These are phyloP conservation scores for Pomacea canaliculata DNA, from an alignment of 2,888 invertebrate species.

Conservation along the genomic window DNA sequence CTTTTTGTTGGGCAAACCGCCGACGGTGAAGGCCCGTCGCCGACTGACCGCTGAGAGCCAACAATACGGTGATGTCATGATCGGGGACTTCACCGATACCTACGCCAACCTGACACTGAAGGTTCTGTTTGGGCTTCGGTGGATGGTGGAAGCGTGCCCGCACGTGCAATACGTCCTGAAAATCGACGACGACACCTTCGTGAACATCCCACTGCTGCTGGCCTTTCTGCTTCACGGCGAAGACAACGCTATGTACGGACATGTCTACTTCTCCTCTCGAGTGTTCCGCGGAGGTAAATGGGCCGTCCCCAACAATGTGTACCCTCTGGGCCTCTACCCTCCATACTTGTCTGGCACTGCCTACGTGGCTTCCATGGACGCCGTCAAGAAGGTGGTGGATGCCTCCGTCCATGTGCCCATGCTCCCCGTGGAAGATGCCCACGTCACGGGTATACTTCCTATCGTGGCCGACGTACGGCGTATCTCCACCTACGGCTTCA, in stretches of 20 bases:
- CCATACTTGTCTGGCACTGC: slow-evolving; percentile 48
- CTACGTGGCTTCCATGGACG: slow-evolving; percentile 47
- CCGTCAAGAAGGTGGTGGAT: slow-evolving; percentile 37
- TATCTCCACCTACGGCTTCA: slow-evolving; percentile 43
- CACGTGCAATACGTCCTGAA: slow-evolving; percentile 24
- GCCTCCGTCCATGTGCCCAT: slow-evolving; percentile 44
- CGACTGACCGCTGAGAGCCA: slow-evolving; percentile 10
- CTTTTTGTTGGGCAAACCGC: slow-evolving; percentile 19
- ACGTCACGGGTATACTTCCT: slow-evolving; percentile 52
- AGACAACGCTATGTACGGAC: slow-evolving; percentile 28
- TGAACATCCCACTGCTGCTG: slow-evolving; percentile 29
- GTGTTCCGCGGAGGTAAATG: slow-evolving; percentile 46
- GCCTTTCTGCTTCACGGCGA: not conserved
- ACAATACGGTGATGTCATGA: slow-evolving; percentile 22
- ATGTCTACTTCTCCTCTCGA: slow-evolving; percentile 27
- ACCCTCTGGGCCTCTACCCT: slow-evolving; percentile 43
- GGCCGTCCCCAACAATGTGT: slow-evolving; percentile 38
- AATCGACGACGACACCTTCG: slow-evolving; percentile 29
- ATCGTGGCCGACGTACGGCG: slow-evolving; percentile 39
- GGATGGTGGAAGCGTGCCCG: slow-evolving; percentile 21
- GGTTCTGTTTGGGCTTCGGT: slow-evolving; percentile 24
- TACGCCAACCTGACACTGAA: slow-evolving; percentile 32
- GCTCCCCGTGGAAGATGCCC: slow-evolving; percentile 55
- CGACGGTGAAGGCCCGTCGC: not conserved
- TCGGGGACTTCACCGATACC: slow-evolving; percentile 27